Percentiles rank a stretch among this genome's conserved stretches.
phyloP scores from a whole-genome alignment of 2,888 invertebrate genomes.

The Ophraella communa region DNA sequence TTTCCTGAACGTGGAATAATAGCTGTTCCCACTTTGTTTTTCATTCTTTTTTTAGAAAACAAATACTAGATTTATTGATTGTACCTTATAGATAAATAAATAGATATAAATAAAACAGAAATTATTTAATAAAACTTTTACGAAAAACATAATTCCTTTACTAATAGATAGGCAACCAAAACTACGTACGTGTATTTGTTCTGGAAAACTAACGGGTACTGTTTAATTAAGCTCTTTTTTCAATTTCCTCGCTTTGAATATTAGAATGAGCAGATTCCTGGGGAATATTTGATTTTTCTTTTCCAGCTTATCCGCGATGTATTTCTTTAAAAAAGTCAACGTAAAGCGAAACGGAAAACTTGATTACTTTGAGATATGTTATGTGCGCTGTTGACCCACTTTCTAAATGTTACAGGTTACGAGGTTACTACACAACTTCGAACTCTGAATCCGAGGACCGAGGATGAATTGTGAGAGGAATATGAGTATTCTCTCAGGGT shows the following conservation, averaged over 20 bases:
- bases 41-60: background rate
- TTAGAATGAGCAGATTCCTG: background rate
- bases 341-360: background rate
- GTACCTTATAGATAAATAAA: background rate
- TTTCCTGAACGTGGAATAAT: background rate
- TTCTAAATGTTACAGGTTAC: slow-evolving; percentile 37
- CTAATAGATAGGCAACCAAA: background rate
- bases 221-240: background rate
- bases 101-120: background rate
- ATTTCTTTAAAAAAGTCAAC: background rate
- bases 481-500: background rate
- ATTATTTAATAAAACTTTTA: background rate
- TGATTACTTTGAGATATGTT: slow-evolving; percentile 7
- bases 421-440: no score
- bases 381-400: slow-evolving; percentile 29
- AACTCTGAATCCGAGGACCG: slow-evolving; percentile 11
- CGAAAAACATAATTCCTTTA: background rate
- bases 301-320: background rate
- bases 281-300: background rate
- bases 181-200: background rate
- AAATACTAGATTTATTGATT: background rate
- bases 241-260: background rate
- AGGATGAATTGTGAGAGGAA: slow-evolving; percentile 3
- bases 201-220: background rate
- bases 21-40: background rate